Evolutionary conservation across 2,888 invertebrate genomes (phyloP).

Genomic region (Hirtodrosophila alboralis): DNA sequence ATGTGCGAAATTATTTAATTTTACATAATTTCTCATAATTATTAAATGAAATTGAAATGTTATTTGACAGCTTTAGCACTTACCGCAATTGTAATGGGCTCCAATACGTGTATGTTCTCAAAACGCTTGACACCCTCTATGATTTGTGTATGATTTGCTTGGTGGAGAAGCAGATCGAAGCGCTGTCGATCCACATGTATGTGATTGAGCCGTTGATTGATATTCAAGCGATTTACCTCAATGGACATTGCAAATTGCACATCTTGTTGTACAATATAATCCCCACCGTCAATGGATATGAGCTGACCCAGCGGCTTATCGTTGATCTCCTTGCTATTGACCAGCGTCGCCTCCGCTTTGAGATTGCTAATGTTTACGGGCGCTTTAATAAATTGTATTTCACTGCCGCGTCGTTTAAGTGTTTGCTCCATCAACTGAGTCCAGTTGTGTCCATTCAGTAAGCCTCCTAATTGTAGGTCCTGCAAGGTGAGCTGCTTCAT

Average conservation of each 20-base stretch:
- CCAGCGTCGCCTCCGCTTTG: constrained; percentile 73
- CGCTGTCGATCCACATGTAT: constrained; percentile 84
- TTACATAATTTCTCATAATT: too few relatives aligned
- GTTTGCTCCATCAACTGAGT: constrained; percentile 84
- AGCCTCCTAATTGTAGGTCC: constrained; percentile 84
- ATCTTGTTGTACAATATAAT: constrained; percentile 84
- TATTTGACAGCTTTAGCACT: constrained; percentile 24
- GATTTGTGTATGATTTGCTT: constrained; percentile 83
- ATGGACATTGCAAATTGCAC: constrained; percentile 84
- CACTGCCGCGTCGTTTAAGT: constrained; percentile 83
- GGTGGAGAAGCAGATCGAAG: constrained; percentile 84
- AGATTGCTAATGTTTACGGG: constrained; percentile 71
- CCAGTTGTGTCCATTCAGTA: constrained; percentile 85
- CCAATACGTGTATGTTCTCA: constrained; percentile 83
- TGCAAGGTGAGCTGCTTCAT: constrained; percentile 80
- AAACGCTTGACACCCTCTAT: constrained; percentile 84
- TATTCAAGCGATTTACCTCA: constrained; percentile 81
- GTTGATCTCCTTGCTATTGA: constrained; percentile 69
- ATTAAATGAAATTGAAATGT: too few relatives aligned
- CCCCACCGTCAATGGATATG: constrained; percentile 82
- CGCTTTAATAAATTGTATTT: constrained; percentile 84
- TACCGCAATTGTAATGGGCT: constrained; percentile 83
- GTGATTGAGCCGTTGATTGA: constrained; percentile 84
- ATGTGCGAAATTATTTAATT: too few relatives aligned
- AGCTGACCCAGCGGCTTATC: constrained; percentile 76